Conservation (phyloP, 2,113 vertebrate genomes). For the Danionella cerebrum region DNA sequence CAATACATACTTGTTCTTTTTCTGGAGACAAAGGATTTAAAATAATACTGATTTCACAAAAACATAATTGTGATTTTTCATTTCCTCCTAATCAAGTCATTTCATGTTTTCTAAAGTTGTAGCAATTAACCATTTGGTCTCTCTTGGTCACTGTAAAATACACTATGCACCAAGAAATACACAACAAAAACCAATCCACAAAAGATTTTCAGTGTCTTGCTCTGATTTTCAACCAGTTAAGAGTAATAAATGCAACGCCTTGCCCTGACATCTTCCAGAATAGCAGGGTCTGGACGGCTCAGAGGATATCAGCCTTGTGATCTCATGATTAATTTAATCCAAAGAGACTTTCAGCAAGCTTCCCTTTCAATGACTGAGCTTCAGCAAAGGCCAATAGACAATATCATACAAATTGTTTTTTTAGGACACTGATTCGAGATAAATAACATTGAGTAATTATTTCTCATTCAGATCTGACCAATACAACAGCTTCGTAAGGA, state of each 20-base stretch:
- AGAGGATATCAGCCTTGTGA: not conserved
- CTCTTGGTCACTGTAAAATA: not conserved
- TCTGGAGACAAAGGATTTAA: too few species aligned
- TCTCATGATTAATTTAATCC: constrained; percentile 14
- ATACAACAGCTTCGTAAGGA: not conserved
- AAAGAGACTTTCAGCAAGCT: constrained; percentile 15
- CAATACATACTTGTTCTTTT: too few species aligned
- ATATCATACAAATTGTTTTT: not conserved
- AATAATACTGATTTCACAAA: too few species aligned
- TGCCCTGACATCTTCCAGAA: not conserved
- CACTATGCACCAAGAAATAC: too few species aligned
- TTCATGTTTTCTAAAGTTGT: too few species aligned
- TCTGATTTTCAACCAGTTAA: not conserved
- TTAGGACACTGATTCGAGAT: constrained; percentile 17
- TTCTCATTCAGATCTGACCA: not conserved
- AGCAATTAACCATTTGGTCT: too few species aligned
- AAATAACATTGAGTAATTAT: constrained; percentile 5
- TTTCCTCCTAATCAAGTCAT: too few species aligned
- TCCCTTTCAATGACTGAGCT: constrained; percentile 13
- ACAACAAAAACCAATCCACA: not conserved
- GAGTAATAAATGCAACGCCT: not conserved
- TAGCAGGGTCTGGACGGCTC: not conserved
- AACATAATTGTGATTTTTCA: too few species aligned
- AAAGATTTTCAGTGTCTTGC: not conserved
- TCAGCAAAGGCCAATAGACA: not conserved